These are phyloP conservation scores for Lycaon pictus DNA, from an alignment of 2,113 vertebrate genomes.

Conservation along the genomic window DNA sequence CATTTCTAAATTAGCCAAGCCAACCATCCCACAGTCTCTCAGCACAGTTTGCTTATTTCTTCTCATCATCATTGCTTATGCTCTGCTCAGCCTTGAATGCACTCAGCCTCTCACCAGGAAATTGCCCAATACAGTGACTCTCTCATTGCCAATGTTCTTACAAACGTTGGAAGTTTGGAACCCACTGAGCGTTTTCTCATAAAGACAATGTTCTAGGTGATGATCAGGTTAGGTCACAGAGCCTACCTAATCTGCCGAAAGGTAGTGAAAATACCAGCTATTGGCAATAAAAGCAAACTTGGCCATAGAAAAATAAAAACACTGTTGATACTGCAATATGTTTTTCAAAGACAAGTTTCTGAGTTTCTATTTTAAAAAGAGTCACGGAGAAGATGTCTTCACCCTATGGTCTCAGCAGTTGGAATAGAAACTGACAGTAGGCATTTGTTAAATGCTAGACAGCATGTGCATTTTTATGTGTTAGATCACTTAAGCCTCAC, in stretches of 20 bases:
- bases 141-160: not conserved
- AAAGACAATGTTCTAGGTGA: not conserved
- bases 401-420: not conserved
- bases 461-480: not conserved
- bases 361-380: not conserved
- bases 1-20: not conserved
- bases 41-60: not conserved
- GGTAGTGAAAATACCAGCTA: not conserved
- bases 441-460: not conserved
- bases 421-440: not conserved
- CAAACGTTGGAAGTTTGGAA: not conserved
- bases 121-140: not conserved
- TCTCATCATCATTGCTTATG: not conserved
- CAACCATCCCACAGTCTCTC: not conserved
- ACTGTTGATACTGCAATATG: not conserved
- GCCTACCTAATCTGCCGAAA: not conserved
- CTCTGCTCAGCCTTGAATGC: not conserved
- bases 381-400: not conserved
- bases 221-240: not conserved
- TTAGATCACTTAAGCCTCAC: not conserved
- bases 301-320: not conserved
- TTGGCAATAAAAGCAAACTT: not conserved
- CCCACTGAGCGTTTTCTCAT: constrained; percentile 12
- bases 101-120: not conserved
- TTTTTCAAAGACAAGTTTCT: constrained; percentile 20